These are phyloP conservation scores for Podarcis raffonei DNA, from an alignment of 2,113 vertebrate species.

Conservation along the genomic window DNA sequence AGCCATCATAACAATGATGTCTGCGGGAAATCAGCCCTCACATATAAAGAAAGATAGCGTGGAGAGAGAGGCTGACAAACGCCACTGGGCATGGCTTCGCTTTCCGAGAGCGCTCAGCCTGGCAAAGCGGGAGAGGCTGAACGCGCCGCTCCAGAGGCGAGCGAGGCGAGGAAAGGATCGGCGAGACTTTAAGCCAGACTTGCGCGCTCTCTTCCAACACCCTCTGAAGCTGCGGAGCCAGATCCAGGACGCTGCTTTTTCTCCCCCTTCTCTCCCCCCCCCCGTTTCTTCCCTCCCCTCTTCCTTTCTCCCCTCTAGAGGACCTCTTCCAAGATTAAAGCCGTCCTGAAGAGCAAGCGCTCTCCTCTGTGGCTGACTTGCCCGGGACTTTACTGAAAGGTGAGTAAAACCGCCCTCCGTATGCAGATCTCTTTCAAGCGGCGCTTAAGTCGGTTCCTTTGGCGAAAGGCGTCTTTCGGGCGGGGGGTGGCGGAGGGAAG, in stretches of 20 bases:
- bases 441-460: slow-evolving; percentile 67
- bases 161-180: slow-evolving; percentile 69
- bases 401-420: slow-evolving; percentile 75
- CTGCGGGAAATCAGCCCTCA: slow-evolving; percentile 88
- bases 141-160: slow-evolving; percentile 69
- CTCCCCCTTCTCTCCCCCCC: background rate
- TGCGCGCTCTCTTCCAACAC: slow-evolving; percentile 70
- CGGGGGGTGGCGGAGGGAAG: slow-evolving; percentile 11
- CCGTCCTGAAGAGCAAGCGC: slow-evolving; percentile 63
- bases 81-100: slow-evolving; percentile 84
- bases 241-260: slow-evolving; percentile 17
- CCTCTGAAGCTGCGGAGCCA: slow-evolving; percentile 53
- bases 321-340: slow-evolving; percentile 77
- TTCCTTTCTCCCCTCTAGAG: slow-evolving; percentile 50
- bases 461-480: background rate
- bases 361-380: slow-evolving; percentile 71
- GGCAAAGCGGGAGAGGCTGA: slow-evolving; percentile 55
- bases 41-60: slow-evolving; percentile 83
- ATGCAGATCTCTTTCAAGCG: slow-evolving; percentile 67
- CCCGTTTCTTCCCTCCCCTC: background rate
- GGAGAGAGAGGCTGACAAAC: slow-evolving; percentile 82
- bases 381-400: slow-evolving; percentile 73
- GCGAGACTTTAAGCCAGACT: slow-evolving; percentile 66
- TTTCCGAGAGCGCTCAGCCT: slow-evolving; percentile 74
- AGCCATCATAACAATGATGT: slow-evolving; percentile 93